These are phyloP conservation scores for Griposia aprilina DNA, from an alignment of 2,888 invertebrate species.

Conservation along the genomic window DNA sequence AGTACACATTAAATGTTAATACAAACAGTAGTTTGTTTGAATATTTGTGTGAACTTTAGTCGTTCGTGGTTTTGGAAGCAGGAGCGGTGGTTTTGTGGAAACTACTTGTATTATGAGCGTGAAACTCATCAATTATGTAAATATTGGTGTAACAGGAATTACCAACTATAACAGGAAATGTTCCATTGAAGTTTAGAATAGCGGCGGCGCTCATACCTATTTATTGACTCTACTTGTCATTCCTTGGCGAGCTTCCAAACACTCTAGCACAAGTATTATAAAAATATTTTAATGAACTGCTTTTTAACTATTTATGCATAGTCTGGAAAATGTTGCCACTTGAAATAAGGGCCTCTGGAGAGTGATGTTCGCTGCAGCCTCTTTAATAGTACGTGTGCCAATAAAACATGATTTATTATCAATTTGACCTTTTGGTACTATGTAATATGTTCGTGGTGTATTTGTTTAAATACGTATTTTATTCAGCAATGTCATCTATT, in stretches of 20 bases:
- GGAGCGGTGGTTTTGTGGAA: constrained; percentile 38
- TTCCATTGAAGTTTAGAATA: constrained; percentile 71
- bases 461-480: constrained; percentile 22
- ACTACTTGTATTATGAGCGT: constrained; percentile 51
- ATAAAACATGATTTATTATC: constrained; percentile 50
- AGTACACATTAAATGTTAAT: constrained; percentile 23
- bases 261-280: constrained; percentile 61
- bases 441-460: constrained; percentile 15
- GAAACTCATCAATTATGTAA: constrained; percentile 67
- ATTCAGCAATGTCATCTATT: constrained; percentile 50
- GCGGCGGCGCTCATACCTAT: constrained; percentile 67
- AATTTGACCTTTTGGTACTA: constrained; percentile 27
- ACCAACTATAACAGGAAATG: constrained; percentile 70
- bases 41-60: constrained; percentile 38
- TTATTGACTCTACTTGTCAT: constrained; percentile 70
- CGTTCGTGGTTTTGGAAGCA: constrained; percentile 31
- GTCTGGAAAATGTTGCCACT: constrained; percentile 37
- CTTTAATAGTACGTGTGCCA: constrained; percentile 21
- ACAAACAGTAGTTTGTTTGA: constrained; percentile 27
- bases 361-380: constrained; percentile 20
- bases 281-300: constrained; percentile 63
- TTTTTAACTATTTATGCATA: constrained; percentile 54
- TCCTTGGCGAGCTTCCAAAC: constrained; percentile 71
- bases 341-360: constrained; percentile 28
- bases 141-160: constrained; percentile 64